phyloP scores from a whole-genome alignment of 2,113 vertebrate species.

The Oplegnathus fasciatus region DNA sequence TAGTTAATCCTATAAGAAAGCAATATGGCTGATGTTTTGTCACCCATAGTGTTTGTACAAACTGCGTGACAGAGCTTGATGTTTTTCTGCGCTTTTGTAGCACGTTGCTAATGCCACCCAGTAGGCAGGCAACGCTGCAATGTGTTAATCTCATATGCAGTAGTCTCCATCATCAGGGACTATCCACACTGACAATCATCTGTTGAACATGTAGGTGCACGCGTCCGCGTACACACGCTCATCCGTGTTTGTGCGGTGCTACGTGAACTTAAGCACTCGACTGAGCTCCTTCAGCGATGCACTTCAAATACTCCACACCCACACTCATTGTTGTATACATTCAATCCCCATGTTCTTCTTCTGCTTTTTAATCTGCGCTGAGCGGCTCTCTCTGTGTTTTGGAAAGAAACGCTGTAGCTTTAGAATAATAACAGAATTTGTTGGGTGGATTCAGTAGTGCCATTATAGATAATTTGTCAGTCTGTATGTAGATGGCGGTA shows the following conservation, averaged over 20 bases:
- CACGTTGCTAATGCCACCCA: conserved; percentile 37
- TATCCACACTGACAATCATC: conserved; percentile 6
- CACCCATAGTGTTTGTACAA: conserved; percentile 37
- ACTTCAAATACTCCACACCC: conserved; percentile 58
- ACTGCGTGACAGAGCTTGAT: conserved; percentile 14
- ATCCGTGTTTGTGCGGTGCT: not conserved
- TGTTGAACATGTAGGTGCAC: not conserved
- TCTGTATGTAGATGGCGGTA: not conserved
- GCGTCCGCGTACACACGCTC: not conserved
- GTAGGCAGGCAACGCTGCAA: not conserved
- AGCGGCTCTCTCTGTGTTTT: conserved; percentile 17
- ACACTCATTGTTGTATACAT: conserved; percentile 60
- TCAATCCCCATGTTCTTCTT: conserved; percentile 26
- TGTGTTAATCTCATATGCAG: conserved; percentile 14
- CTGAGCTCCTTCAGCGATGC: conserved; percentile 42
- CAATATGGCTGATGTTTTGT: conserved; percentile 48
- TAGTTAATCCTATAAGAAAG: conserved; percentile 67
- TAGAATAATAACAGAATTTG: conserved; percentile 28
- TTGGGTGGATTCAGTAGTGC: conserved; percentile 4
- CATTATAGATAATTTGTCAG: conserved; percentile 1
- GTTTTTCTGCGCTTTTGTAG: conserved; percentile 11
- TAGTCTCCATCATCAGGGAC: not conserved
- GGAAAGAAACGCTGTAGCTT: conserved; percentile 39
- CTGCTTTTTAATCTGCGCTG: conserved; percentile 36
- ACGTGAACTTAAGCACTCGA: conserved; percentile 39